phyloP scores from a whole-genome alignment of 2,113 vertebrate genomes.

The Rhinolophus sinicus region DNA sequence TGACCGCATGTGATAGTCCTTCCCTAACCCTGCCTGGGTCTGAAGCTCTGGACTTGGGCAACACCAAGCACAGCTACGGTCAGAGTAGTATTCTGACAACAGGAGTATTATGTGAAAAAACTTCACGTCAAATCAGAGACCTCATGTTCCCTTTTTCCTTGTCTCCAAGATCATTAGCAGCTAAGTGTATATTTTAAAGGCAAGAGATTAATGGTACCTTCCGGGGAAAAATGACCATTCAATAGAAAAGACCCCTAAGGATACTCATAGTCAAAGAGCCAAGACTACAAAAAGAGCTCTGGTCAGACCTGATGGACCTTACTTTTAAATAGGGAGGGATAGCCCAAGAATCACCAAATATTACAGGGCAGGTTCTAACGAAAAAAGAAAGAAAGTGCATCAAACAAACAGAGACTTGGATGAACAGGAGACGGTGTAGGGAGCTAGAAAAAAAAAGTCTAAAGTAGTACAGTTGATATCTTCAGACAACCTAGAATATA shows the following conservation, averaged over 20 bases:
- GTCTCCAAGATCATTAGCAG: not conserved
- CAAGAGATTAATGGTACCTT: not conserved
- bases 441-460: not conserved
- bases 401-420: not conserved
- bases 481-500: slow-evolving; percentile 30
- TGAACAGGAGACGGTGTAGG: not conserved
- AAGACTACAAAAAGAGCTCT: not conserved
- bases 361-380: not conserved
- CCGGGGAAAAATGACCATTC: not conserved
- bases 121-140: not conserved
- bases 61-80: not conserved
- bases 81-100: not conserved
- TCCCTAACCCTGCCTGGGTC: not conserved
- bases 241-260: not conserved
- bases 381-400: not conserved
- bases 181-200: not conserved
- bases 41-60: not conserved
- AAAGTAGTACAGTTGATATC: slow-evolving; percentile 1
- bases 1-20: not conserved
- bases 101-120: not conserved
- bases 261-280: not conserved
- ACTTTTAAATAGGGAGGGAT: not conserved
- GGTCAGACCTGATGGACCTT: not conserved
- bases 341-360: not conserved
- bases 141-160: not conserved